Conservation (phyloP, 2,888 invertebrate species). For the Caenorhabditis panamensis region DNA sequence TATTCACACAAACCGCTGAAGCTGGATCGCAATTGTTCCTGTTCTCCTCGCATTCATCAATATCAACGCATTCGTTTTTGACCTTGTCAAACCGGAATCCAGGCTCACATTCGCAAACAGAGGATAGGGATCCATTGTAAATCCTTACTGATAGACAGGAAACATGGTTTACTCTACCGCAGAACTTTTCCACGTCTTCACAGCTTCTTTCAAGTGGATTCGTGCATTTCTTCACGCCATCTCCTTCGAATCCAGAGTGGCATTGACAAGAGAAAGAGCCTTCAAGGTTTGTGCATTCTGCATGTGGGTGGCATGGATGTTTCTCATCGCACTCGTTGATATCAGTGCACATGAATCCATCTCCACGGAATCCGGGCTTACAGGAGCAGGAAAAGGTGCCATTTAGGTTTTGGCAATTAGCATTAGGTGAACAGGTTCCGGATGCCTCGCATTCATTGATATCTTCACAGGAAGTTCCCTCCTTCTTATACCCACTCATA, state of each 20-base stretch:
- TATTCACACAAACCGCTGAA: slow-evolving; percentile 90
- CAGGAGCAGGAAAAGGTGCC: slow-evolving; percentile 77
- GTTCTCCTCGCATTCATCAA: slow-evolving; percentile 78
- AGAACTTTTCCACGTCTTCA: slow-evolving; percentile 69
- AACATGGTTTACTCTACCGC: slow-evolving; percentile 66
- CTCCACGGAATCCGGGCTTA: slow-evolving; percentile 74
- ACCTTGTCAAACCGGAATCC: slow-evolving; percentile 70
- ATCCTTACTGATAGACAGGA: slow-evolving; percentile 69
- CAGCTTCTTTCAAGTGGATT: slow-evolving; percentile 74
- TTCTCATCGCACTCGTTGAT: slow-evolving; percentile 76
- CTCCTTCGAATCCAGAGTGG: slow-evolving; percentile 74
- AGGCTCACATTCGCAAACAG: slow-evolving; percentile 76
- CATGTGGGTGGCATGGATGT: slow-evolving; percentile 77
- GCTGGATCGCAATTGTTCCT: slow-evolving; percentile 77
- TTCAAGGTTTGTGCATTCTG: slow-evolving; percentile 73
- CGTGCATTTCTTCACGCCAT: slow-evolving; percentile 73
- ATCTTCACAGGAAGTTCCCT: slow-evolving; percentile 60
- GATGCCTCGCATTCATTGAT: slow-evolving; percentile 74
- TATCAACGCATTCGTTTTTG: slow-evolving; percentile 64
- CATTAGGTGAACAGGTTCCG: slow-evolving; percentile 67
- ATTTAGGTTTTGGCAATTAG: slow-evolving; percentile 71
- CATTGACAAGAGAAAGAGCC: slow-evolving; percentile 77
- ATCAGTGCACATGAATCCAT: slow-evolving; percentile 76
- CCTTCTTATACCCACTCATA: slow-evolving; percentile 68
- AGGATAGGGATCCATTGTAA: slow-evolving; percentile 66